Evolutionary conservation across 2,888 invertebrate species (phyloP).

Genomic region (Perizoma affinitatum): DNA sequence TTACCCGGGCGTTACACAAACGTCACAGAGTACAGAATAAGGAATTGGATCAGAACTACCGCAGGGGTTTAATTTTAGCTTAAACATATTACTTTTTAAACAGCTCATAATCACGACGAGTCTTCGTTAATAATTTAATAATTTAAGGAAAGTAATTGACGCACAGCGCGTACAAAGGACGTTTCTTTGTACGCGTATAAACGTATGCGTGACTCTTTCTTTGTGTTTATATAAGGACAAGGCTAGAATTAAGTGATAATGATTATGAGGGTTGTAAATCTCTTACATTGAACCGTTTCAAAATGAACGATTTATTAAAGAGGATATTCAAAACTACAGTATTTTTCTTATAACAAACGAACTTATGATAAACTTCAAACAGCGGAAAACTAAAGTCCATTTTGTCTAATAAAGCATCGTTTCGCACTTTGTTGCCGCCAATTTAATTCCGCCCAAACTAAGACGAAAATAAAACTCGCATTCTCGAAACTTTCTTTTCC

Average conservation of each 20-base stretch:
- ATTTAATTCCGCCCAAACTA: background rate
- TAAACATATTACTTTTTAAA: too few species aligned
- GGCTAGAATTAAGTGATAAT: background rate
- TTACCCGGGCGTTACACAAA: slow-evolving; percentile 54
- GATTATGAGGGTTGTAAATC: background rate
- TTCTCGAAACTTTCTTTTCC: too few species aligned
- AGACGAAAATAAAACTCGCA: too few species aligned
- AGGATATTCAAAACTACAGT: slow-evolving; percentile 6
- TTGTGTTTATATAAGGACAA: too few species aligned
- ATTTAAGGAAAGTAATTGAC: too few species aligned
- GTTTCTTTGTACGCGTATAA: too few species aligned
- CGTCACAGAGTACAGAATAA: slow-evolving; percentile 37
- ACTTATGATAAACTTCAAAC: too few species aligned
- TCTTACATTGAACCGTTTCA: slow-evolving; percentile 14
- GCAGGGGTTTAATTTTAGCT: slow-evolving; percentile 26
- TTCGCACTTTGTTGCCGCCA: background rate
- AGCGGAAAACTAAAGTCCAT: background rate
- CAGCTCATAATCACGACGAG: too few species aligned
- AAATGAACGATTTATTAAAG: slow-evolving; percentile 19
- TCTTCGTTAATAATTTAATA: too few species aligned
- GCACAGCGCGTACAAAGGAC: too few species aligned
- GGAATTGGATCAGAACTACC: slow-evolving; percentile 24
- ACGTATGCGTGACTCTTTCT: too few species aligned
- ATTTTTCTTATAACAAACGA: too few species aligned
- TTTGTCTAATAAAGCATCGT: background rate